Base-by-base conservation (phyloP, 2,113 vertebrate species). In the Ammodytes marinus region DNA sequence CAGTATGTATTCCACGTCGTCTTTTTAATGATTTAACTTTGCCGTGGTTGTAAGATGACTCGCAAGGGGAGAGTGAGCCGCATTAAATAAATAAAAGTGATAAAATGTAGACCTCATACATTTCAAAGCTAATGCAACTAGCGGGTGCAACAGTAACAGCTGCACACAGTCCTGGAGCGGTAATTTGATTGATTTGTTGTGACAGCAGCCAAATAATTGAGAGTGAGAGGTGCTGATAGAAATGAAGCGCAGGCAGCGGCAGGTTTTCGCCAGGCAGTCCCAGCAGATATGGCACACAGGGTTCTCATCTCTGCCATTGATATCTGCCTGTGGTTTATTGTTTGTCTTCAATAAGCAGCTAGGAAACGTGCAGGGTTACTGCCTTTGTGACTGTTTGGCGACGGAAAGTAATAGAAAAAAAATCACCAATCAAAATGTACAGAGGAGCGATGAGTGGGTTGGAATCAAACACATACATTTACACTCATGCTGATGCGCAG, bases 181-280 rank as follows among this genome's bases (percentile, higher is more conserved):
- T 99, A 99, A 99, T 98, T 97, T 99, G 97, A 99, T 98, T 97
- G 98, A 99, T 98, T 97, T 99, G 97, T 97, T 99, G 97, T 99
- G 98, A 99, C 98, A 98, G 97, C 94, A 97, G 95, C 95, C 96
- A 97, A 97, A 97, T 98, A 99, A 98, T 99, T 98, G 97, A 97
- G 97, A 99, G 96, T 98, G 97, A 99, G 97, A 98, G 97, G 97
- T 98, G 97, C 97, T 96, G 96, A 93, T 90, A 93, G 92, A 97
- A 96, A 97, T 96, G 96, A 97, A 96, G 96, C 95, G 95, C 95
- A 94, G 94, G 93, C 91, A 91, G 92, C 96, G 94, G 96, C 95
- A 95, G 92, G 86, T 96, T 27, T 27, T 96, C 93, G 94, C 94
- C 91, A 96, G 94, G 94, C 96, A 95, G 93, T 95, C 95, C 96